Evolutionary conservation across 2,888 invertebrate species (phyloP).

Genomic region (Luperina testacea): DNA sequence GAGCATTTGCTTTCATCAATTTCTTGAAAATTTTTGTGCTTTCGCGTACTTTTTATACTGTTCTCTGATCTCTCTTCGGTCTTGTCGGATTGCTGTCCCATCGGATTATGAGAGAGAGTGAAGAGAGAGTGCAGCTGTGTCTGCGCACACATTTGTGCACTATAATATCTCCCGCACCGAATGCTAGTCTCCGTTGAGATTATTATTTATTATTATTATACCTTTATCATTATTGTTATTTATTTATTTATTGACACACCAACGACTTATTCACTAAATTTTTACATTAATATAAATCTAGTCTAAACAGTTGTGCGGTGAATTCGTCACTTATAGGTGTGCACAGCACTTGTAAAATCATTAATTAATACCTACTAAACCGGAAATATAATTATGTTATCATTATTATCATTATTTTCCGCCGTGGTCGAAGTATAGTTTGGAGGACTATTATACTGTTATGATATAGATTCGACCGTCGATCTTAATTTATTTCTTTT

Average conservation of each 20-base stretch:
- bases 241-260: no score
- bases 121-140: background rate
- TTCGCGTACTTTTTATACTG: background rate
- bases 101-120: background rate
- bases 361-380: no score
- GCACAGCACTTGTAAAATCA: no score
- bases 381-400: no score
- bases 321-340: no score
- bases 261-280: no score
- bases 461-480: background rate
- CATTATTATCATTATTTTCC: no score
- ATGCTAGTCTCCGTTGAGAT: background rate
- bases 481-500: background rate
- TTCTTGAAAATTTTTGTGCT: background rate
- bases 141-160: background rate
- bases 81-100: background rate
- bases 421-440: background rate
- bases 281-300: no score
- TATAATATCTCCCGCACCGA: background rate
- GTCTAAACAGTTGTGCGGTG: no score
- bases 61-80: background rate
- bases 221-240: no score
- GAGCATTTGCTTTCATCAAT: constrained; percentile 2
- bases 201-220: no score
- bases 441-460: background rate